Conservation (phyloP, 2,797 vertebrate species). For the Gastrophryne carolinensis region DNA sequence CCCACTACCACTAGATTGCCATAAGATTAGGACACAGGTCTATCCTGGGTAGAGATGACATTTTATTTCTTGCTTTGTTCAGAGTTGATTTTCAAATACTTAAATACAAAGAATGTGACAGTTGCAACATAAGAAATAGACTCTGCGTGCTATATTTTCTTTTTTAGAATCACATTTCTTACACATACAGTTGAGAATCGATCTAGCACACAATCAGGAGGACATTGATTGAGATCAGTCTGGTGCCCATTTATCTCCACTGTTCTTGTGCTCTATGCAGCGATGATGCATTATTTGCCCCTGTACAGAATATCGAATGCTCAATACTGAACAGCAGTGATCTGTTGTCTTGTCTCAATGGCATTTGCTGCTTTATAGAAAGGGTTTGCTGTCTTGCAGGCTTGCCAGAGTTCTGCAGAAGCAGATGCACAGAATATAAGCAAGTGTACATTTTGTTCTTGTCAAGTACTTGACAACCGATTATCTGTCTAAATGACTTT, state of each 20-base stretch:
- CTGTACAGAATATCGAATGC: conserved; percentile 16
- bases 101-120: neutral
- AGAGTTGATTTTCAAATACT: too few relatives aligned
- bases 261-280: conserved; percentile 10
- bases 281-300: conserved; percentile 15
- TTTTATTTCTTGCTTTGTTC: too few relatives aligned
- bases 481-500: conserved; percentile 27
- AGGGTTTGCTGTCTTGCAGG: conserved; percentile 17
- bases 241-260: conserved; percentile 12
- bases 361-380: conserved; percentile 11
- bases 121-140: neutral
- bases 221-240: conserved; percentile 9
- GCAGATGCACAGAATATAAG: conserved; percentile 22
- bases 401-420: conserved; percentile 5
- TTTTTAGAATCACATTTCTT: neutral
- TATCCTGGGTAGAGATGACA: too few relatives aligned
- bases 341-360: conserved; percentile 30
- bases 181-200: neutral
- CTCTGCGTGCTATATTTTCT: neutral
- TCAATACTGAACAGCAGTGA: conserved; percentile 26
- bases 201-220: conserved; percentile 5
- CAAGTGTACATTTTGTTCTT: conserved; percentile 36
- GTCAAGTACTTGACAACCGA: conserved; percentile 32
- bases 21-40: too few relatives aligned
- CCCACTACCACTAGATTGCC: too few relatives aligned